Percentiles rank a stretch among this genome's conserved stretches.
phyloP scores from a whole-genome alignment of 2,797 vertebrate genomes.

The Babyrousa celebensis region DNA sequence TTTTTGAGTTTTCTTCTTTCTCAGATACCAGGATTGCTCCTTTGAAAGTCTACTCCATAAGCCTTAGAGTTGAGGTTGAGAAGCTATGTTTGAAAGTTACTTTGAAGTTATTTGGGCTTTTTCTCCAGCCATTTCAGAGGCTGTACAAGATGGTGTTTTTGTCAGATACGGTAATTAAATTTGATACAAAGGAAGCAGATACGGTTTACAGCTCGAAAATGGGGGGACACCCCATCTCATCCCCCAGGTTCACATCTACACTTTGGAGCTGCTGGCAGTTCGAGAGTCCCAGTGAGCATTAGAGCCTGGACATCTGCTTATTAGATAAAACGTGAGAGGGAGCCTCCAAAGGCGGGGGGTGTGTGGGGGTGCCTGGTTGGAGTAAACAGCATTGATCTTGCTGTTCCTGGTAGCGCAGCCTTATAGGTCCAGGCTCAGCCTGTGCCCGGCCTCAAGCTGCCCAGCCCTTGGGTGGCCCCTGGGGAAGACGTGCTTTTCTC shows the following conservation, averaged over 20 bases:
- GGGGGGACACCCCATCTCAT: not conserved
- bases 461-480: not conserved
- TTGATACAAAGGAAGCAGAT: not conserved
- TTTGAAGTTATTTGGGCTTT: constrained; percentile 14
- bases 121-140: constrained; percentile 12
- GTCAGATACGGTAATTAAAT: not conserved
- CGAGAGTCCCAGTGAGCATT: not conserved
- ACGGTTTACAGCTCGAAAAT: not conserved
- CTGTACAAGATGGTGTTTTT: not conserved
- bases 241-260: not conserved
- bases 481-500: not conserved
- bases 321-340: not conserved
- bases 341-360: not conserved
- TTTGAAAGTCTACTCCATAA: not conserved
- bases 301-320: not conserved
- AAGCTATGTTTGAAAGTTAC: constrained; percentile 24
- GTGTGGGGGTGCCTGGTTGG: not conserved
- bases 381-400: not conserved
- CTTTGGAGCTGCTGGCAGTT: not conserved
- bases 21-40: not conserved
- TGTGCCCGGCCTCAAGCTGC: fast-evolving
- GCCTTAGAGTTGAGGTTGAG: not conserved
- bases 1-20: constrained; percentile 18
- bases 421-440: not conserved
- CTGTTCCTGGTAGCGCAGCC: not conserved